These are phyloP conservation scores for Siniperca chuatsi DNA, from an alignment of 2,113 vertebrate species.

Conservation along the genomic window DNA sequence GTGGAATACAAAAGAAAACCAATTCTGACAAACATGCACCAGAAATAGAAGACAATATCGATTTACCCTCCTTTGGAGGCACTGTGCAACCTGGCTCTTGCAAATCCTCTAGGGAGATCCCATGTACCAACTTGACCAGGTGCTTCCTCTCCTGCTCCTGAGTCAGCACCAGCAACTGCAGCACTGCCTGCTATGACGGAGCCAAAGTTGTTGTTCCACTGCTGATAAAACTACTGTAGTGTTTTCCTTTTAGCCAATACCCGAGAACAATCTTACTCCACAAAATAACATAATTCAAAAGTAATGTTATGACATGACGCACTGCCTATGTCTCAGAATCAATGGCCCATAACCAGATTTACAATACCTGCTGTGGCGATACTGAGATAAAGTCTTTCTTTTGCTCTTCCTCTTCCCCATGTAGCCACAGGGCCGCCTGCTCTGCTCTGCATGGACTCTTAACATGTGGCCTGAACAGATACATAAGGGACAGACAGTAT, in stretches of 20 bases:
- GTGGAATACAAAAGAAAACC: background rate
- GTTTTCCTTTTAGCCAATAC: background rate
- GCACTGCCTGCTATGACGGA: slow-evolving; percentile 65
- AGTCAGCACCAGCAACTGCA: slow-evolving; percentile 78
- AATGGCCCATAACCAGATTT: background rate
- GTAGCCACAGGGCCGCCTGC: slow-evolving; percentile 71
- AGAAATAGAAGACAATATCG: background rate
- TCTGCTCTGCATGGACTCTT: slow-evolving; percentile 63
- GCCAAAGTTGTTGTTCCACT: slow-evolving; percentile 22
- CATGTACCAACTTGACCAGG: slow-evolving; percentile 73
- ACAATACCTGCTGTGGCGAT: slow-evolving; percentile 74
- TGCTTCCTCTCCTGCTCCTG: slow-evolving; percentile 81
- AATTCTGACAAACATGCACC: background rate
- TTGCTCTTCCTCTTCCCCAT: slow-evolving; percentile 27
- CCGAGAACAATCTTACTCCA: background rate
- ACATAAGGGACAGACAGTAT: background rate
- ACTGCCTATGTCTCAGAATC: background rate
- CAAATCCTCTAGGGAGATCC: slow-evolving; percentile 72
- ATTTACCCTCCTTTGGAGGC: slow-evolving; percentile 52
- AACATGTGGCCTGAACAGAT: slow-evolving; percentile 76
- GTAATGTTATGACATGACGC: background rate
- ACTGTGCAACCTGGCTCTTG: slow-evolving; percentile 38
- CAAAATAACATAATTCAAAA: background rate
- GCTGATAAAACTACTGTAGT: background rate
- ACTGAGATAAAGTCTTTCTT: slow-evolving; percentile 21